Conservation (phyloP, 2,888 invertebrate genomes). For the Spodoptera littoralis region DNA sequence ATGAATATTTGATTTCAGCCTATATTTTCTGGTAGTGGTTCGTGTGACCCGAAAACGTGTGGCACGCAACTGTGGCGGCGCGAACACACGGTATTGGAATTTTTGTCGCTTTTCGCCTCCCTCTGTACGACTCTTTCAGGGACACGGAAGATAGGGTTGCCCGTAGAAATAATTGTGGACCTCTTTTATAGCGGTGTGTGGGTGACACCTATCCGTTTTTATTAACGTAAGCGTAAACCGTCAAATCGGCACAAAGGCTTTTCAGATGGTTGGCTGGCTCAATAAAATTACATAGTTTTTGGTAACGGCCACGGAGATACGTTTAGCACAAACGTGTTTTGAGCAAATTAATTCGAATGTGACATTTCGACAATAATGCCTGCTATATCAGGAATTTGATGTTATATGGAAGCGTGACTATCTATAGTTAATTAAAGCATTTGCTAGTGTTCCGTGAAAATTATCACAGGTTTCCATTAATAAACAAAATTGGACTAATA, state of each 20-base stretch:
- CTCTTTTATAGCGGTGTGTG: conserved; percentile 68
- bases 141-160: conserved; percentile 62
- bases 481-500: conserved; percentile 23
- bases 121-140: conserved; percentile 68
- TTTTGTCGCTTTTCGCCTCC: conserved; percentile 70
- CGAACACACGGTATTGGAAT: conserved; percentile 73
- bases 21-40: conserved; percentile 70
- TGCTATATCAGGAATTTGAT: conserved; percentile 6
- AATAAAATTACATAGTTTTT: conserved; percentile 54
- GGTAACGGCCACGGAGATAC: conserved; percentile 11
- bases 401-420: conserved; percentile 31
- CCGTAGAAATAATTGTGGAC: conserved; percentile 71
- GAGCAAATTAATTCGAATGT: conserved; percentile 3
- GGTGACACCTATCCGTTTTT: conserved; percentile 69
- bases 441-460: conserved; percentile 15
- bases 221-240: conserved; percentile 65
- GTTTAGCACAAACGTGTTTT: conserved; percentile 6
- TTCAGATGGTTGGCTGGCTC: conserved; percentile 58
- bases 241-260: conserved; percentile 69
- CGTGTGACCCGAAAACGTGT: conserved; percentile 81
- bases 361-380: too few species aligned
- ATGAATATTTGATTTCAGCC: conserved; percentile 76
- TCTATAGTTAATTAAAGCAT: conserved; percentile 27
- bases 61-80: conserved; percentile 74
- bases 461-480: conserved; percentile 16